These are phyloP conservation scores for Phenganax stokvisi DNA, from an alignment of 92 coral and sea anemone genomes.

Conservation along the genomic window DNA sequence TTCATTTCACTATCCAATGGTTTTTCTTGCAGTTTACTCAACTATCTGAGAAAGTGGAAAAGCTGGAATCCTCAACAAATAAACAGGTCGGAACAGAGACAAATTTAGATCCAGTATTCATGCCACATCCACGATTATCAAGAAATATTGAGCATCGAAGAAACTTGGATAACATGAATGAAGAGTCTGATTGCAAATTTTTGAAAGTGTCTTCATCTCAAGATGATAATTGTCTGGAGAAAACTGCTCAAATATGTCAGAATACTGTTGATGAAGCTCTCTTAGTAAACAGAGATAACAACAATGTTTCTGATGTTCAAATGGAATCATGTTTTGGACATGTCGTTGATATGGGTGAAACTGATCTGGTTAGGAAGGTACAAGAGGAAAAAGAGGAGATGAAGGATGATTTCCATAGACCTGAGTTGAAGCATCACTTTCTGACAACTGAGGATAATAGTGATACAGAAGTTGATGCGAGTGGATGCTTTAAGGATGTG, in stretches of 20 bases:
- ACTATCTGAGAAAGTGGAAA: conserved; percentile 21
- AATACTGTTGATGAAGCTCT: background rate
- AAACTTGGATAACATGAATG: background rate
- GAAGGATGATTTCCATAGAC: background rate
- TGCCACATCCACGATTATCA: conserved; percentile 7
- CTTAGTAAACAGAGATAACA: background rate
- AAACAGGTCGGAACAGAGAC: background rate
- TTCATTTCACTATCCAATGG: background rate
- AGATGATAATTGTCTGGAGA: background rate
- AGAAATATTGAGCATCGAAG: background rate
- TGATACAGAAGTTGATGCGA: background rate
- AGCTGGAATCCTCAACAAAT: background rate
- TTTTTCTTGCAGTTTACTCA: conserved; percentile 13
- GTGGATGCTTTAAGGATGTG: background rate
- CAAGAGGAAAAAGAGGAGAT: background rate
- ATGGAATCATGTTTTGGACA: background rate
- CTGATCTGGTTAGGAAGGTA: background rate
- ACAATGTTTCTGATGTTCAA: background rate
- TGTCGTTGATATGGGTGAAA: background rate
- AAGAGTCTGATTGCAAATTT: background rate
- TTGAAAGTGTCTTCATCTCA: background rate
- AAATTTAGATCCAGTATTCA: background rate
- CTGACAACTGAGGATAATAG: background rate
- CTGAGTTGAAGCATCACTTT: background rate
- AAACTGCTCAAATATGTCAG: background rate